phyloP scores from a whole-genome alignment of 2,113 vertebrate species.

The Indicator maculatus region DNA sequence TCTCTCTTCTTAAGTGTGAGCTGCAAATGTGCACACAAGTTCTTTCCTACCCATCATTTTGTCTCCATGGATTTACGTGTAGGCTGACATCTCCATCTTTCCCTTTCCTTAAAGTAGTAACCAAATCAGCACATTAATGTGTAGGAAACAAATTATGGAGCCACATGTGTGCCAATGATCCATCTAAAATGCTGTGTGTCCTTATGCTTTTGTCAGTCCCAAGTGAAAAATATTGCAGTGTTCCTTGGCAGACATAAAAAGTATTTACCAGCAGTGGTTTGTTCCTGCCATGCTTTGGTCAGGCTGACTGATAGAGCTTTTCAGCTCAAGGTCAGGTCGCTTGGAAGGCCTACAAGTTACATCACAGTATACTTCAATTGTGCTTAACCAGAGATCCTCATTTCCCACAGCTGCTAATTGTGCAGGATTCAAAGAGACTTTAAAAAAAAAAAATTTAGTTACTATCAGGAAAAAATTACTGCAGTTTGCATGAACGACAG shows the following conservation, averaged over 20 bases:
- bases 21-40: background rate
- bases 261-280: conserved; percentile 17
- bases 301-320: background rate
- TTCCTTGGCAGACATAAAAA: background rate
- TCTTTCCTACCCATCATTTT: background rate
- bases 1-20: background rate
- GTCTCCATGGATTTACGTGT: background rate
- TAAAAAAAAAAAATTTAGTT: conserved; percentile 36
- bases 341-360: background rate
- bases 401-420: background rate
- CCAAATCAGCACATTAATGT: background rate
- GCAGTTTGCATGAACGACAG: conserved; percentile 43
- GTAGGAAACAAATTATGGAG: background rate
- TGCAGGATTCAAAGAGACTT: conserved; percentile 25
- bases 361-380: background rate
- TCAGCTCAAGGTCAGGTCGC: conserved; percentile 7
- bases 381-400: conserved; percentile 27
- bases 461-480: conserved; percentile 38
- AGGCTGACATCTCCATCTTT: background rate
- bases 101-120: background rate
- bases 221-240: background rate
- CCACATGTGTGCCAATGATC: background rate
- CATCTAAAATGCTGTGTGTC: background rate
- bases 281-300: background rate
- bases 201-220: background rate